Evolutionary conservation across 2,113 vertebrate species (phyloP).

Genomic region (Misgurnus anguillicaudatus): DNA sequence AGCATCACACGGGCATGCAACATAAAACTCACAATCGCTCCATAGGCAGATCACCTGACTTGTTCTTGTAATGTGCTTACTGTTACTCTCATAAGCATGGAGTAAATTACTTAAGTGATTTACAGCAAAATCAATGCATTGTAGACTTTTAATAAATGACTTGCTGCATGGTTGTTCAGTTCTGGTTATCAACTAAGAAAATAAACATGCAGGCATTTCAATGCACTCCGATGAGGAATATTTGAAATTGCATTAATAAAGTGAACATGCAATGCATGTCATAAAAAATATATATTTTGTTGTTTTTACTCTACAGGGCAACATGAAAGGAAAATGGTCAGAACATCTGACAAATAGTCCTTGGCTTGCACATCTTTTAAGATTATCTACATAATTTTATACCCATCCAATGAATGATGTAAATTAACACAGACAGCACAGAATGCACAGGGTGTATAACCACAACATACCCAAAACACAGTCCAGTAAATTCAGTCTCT

Average conservation of each 20-base stretch:
- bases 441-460: too few relatives aligned
- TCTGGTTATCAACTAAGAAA: neutral
- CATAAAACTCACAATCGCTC: conserved; percentile 25
- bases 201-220: neutral
- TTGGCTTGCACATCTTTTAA: neutral
- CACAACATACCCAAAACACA: too few relatives aligned
- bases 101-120: neutral
- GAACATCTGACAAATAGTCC: too few relatives aligned
- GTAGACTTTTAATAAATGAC: neutral
- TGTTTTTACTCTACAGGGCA: neutral
- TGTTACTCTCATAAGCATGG: neutral
- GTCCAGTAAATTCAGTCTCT: too few relatives aligned
- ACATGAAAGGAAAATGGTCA: neutral
- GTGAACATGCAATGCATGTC: too few relatives aligned
- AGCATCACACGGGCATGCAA: conserved; percentile 43
- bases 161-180: neutral
- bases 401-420: neutral
- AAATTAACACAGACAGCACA: neutral
- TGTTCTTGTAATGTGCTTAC: neutral
- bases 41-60: conserved; percentile 31
- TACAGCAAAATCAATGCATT: neutral
- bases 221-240: neutral
- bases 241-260: neutral
- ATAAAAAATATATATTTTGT: neutral
- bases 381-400: neutral